Base-by-base conservation (phyloP, 2,888 invertebrate species). In the Brachylomia viminalis region DNA sequence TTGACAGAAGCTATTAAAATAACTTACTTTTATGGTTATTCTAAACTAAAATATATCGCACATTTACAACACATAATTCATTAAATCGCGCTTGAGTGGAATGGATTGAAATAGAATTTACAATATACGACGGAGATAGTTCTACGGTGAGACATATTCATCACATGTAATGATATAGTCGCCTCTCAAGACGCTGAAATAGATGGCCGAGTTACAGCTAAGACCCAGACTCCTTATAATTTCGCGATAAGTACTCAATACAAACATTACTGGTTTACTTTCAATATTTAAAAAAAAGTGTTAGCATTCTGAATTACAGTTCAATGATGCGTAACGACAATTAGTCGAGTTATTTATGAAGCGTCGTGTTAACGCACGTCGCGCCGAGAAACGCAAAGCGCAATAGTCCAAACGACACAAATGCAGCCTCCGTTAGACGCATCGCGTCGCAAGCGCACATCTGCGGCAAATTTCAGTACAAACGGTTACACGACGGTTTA, bases 401-500 rank as follows among this genome's bases (percentile, higher is more conserved):
- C 85, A 83, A 86, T 83, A 83, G 84, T 86, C 82, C 83, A 84
- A 86, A 87, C 89, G 89, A 88, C 90, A 91, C 87, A 88, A 89
- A 90, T 86, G 82, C 85, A 79, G 42, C 73, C 85, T 82, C 91
- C 91, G 92, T 91, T 92, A 92, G 83, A 82, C 79, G 87, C 87
- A 85, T 84, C 82, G 74, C 85, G 80, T 80, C 80, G 77, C 79
- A 73, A 72, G 75, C 75, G 72, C 75, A 82, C 84, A 90, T 91
- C 90, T 85, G 89, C 88, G 87, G 89, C 87, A 91, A 91, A 93
- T 93, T 92, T 92, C 91, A 92, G 90, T 84, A 85, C 88, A 91
- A 87, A 92, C 93, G 90, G 94, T 93, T 92, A 90, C 88, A 88
- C 87, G 90, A 87, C 89, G 88, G 90, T 90, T 91, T 89, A 88